phyloP scores from a whole-genome alignment of 2,797 vertebrate species.

The Oophaga sylvatica region DNA sequence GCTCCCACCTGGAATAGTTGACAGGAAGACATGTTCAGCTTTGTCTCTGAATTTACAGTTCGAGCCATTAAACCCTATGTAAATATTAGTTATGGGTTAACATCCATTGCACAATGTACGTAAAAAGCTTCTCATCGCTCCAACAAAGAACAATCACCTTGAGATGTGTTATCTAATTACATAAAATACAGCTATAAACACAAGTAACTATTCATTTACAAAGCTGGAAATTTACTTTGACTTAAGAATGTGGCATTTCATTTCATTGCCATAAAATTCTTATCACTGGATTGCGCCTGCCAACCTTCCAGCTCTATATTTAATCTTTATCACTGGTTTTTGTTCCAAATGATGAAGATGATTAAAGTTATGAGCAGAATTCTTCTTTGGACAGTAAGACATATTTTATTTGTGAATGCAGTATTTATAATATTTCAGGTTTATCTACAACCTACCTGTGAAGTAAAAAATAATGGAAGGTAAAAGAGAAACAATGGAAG shows the following conservation, averaged over 20 bases:
- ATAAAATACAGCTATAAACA: slow-evolving; percentile 56
- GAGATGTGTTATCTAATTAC: slow-evolving; percentile 51
- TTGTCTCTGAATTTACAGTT: slow-evolving; percentile 40
- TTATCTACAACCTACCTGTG: slow-evolving; percentile 27
- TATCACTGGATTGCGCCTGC: slow-evolving; percentile 49
- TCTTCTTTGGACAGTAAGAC: slow-evolving; percentile 45
- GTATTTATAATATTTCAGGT: slow-evolving; percentile 34
- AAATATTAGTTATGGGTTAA: slow-evolving; percentile 46
- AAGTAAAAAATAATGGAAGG: slow-evolving; percentile 11
- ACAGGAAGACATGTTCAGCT: slow-evolving; percentile 31
- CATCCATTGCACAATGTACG: slow-evolving; percentile 15
- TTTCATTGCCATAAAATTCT: slow-evolving; percentile 54
- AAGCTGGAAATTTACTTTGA: slow-evolving; percentile 46
- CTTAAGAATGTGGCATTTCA: slow-evolving; percentile 58
- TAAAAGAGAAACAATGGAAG: slow-evolving; percentile 25
- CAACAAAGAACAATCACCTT: slow-evolving; percentile 38
- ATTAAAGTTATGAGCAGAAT: slow-evolving; percentile 52
- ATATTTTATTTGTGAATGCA: slow-evolving; percentile 25
- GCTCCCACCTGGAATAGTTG: slow-evolving; percentile 36
- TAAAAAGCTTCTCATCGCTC: slow-evolving; percentile 24
- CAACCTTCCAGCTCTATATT: slow-evolving; percentile 49
- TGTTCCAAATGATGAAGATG: slow-evolving; percentile 51
- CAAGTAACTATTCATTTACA: slow-evolving; percentile 48
- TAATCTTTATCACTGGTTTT: slow-evolving; percentile 51
- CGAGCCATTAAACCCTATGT: slow-evolving; percentile 39